phyloP scores from a whole-genome alignment of 1,140 invertebrate genomes.

The Tetranychus cinnabarinus region DNA sequence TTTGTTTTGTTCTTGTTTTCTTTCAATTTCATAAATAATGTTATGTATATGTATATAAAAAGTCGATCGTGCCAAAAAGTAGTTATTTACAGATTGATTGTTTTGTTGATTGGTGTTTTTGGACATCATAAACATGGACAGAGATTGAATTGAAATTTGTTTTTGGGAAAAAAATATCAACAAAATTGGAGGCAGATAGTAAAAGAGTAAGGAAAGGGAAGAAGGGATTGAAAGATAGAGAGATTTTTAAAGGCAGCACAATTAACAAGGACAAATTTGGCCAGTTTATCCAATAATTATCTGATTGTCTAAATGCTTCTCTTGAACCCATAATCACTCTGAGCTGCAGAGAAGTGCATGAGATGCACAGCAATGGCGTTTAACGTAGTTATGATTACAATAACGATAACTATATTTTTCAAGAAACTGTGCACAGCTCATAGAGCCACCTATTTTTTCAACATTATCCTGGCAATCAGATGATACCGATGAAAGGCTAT shows the following conservation, averaged over 20 bases:
- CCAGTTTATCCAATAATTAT: not conserved
- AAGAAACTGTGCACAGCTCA: constrained; percentile 24
- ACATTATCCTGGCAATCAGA: constrained; percentile 20
- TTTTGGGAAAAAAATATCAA: too few species aligned
- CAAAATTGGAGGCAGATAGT: too few species aligned
- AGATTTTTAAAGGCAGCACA: not conserved
- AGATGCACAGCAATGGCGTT: constrained; percentile 24
- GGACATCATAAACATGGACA: too few species aligned
- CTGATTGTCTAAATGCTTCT: too few species aligned
- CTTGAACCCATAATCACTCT: not conserved
- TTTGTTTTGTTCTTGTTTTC: too few species aligned
- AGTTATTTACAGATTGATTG: too few species aligned
- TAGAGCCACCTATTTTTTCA: constrained; percentile 20
- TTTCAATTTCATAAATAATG: too few species aligned
- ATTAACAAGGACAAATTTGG: not conserved
- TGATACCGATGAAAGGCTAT: not conserved
- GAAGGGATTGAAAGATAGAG: not conserved
- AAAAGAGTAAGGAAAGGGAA: not conserved
- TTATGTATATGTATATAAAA: too few species aligned
- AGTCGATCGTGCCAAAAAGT: too few species aligned
- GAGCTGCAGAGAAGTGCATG: not conserved
- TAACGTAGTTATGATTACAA: constrained; percentile 24
- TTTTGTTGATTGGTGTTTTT: too few species aligned
- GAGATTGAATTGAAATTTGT: too few species aligned
- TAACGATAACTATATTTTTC: constrained; percentile 23